phyloP scores from a whole-genome alignment of 92 coral and sea anemone genomes.

The Bergia sp. region DNA sequence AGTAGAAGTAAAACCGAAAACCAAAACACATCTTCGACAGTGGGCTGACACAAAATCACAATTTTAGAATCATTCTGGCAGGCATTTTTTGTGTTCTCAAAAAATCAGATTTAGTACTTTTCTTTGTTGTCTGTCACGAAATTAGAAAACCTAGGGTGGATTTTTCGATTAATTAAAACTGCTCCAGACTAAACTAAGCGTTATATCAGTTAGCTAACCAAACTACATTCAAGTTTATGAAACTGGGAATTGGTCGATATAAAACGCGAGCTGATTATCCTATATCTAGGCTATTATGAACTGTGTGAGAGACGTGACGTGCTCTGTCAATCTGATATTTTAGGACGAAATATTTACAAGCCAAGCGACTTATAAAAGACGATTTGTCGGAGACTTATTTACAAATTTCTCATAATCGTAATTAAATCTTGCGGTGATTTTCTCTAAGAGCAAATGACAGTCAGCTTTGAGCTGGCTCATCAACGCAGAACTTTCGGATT shows the following conservation, averaged over 20 bases:
- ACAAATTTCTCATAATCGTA: constrained; percentile 28
- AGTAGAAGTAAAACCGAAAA: background rate
- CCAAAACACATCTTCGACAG: background rate
- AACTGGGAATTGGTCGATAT: background rate
- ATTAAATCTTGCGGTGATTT: constrained; percentile 31
- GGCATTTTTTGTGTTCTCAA: background rate
- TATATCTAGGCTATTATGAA: background rate
- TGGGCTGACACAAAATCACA: background rate
- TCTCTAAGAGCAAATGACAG: background rate
- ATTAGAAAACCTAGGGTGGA: background rate
- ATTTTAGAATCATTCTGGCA: constrained; percentile 1
- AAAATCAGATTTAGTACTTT: constrained; percentile 13
- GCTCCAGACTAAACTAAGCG: constrained; percentile 31
- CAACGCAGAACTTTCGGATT: constrained; percentile 31
- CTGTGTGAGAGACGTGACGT: constrained; percentile 4
- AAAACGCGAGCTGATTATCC: background rate
- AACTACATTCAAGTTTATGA: background rate
- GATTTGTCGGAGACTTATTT: constrained; percentile 15
- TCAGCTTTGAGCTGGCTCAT: background rate
- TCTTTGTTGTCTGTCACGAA: constrained; percentile 38
- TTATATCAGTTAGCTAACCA: constrained; percentile 1
- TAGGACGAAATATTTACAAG: constrained; percentile 38
- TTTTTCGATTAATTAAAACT: constrained; percentile 46
- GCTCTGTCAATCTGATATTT: background rate
- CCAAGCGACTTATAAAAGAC: constrained; percentile 19